phyloP scores from a whole-genome alignment of 2,113 vertebrate species.

The Oxyura jamaicensis region DNA sequence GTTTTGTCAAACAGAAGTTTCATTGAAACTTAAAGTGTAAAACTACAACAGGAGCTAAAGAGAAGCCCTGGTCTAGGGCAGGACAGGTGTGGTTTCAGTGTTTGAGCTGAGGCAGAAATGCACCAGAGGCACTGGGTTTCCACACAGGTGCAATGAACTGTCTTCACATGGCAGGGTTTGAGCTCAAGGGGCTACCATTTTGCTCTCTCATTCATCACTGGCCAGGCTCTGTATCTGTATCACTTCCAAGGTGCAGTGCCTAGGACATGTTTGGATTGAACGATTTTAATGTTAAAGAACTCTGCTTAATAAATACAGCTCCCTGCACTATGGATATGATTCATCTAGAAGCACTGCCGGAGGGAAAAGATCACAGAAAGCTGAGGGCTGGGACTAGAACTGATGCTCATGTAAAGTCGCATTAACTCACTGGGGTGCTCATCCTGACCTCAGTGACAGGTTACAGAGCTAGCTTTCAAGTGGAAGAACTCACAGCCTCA shows the following conservation, averaged over 20 bases:
- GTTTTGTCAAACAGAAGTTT: background rate
- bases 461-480: background rate
- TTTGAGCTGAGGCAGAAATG: background rate
- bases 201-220: background rate
- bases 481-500: background rate
- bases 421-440: background rate
- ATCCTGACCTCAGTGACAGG: background rate
- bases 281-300: background rate
- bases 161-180: background rate
- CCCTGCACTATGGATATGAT: rapidly evolving
- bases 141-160: rapidly evolving
- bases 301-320: background rate
- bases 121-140: background rate
- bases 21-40: background rate
- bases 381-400: background rate
- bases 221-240: background rate
- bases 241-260: background rate
- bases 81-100: background rate
- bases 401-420: background rate
- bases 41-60: background rate
- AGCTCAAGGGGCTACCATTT: background rate
- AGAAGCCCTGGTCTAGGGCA: background rate
- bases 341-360: background rate
- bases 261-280: background rate
- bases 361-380: background rate